Evolutionary conservation across 2,113 vertebrate genomes (phyloP), one percentile per base, ranked within the genome.

Genomic region (Grus americana): DNA sequence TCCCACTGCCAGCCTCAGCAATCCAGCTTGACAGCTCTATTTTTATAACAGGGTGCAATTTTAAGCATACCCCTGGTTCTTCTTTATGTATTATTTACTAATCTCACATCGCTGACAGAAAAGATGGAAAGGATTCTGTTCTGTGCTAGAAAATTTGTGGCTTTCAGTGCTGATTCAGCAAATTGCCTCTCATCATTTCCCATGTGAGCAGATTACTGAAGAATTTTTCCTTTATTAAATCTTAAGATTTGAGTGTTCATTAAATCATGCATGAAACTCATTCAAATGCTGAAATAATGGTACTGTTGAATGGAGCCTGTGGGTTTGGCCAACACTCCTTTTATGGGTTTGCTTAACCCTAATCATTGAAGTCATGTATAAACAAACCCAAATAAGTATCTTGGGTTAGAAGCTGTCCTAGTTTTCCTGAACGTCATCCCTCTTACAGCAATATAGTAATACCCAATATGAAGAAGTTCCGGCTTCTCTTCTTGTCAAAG

Each of bases 21-120:
- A 83, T 73, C 32, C 42, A 63, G 10, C 19, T 54, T 90, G 71
- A 78, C 50, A 92, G 42, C n/a, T 95, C 62, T 85, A 62, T 87
- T 95, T 96, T 95, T 88, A 85, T 55, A 94, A 62, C n/a, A 91
- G 62, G 44, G 78, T 66, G 26, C 9, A 76, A 59, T 93, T 97
- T 93, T 76, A 79, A 91, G 73, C 74, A 90, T 36, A 72, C 40
- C 22, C 26, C 42, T 79, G 17, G 12, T 89, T 88, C 38, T 63
- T 89, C 57, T 88, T 65, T 73, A 88, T 86, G 46, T 83, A 67
- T 92, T 95, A 86, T 92, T 96, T 96, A 90, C 91, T 91, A 90
- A 83, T 42, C 3, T 19, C 67, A 72, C 32, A 73, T 70, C 57
- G 50, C 18, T 90, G 26, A 59, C 34, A 79, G 21, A 42, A 57